Evolutionary conservation across 2,797 vertebrate genomes (phyloP).

Genomic region (Clarias laeviceps): DNA sequence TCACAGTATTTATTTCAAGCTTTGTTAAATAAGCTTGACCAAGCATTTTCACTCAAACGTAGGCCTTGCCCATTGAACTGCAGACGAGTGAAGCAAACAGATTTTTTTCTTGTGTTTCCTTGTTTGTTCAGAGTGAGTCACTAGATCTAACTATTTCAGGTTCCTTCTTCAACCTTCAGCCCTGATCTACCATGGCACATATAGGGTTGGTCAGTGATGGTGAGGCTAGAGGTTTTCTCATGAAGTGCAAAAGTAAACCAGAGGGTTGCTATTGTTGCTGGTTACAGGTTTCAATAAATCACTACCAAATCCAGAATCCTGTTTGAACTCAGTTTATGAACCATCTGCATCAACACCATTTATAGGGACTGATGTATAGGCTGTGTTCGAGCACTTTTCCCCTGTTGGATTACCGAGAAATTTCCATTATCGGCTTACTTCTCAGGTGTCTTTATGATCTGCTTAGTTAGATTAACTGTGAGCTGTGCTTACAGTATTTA

Average conservation of each 20-base stretch:
- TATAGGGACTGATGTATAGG: not conserved
- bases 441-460: constrained; percentile 26
- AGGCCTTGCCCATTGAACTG: constrained; percentile 28
- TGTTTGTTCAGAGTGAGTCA: constrained; percentile 22
- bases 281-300: not conserved
- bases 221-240: not conserved
- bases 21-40: constrained; percentile 44
- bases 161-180: constrained; percentile 14
- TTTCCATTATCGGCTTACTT: not conserved
- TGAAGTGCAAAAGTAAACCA: constrained; percentile 3
- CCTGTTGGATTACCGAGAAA: constrained; percentile 1
- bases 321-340: not conserved
- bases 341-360: not conserved
- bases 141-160: constrained; percentile 4
- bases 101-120: constrained; percentile 32
- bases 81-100: constrained; percentile 27
- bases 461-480: constrained; percentile 4
- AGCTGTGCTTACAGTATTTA: too few species aligned
- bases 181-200: not conserved
- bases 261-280: not conserved
- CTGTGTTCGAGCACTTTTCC: not conserved
- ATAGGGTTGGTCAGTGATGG: not conserved
- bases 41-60: constrained; percentile 31
- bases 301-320: not conserved
- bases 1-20: constrained; percentile 45